Evolutionary conservation across 2,797 vertebrate genomes (phyloP).

Genomic region (Pangasius macronema): DNA sequence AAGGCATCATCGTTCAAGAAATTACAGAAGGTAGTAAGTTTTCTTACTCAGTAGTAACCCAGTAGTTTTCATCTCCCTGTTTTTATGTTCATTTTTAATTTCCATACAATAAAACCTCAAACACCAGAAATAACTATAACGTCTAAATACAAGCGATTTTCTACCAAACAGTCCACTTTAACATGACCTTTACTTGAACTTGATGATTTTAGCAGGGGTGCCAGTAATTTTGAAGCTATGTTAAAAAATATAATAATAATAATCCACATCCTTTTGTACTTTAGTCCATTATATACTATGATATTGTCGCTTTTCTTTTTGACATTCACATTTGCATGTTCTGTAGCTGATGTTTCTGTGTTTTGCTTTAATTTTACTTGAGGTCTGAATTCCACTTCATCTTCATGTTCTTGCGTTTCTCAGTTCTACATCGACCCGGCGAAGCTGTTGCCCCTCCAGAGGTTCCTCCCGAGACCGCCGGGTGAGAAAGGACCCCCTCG

Average conservation of each 20-base stretch:
- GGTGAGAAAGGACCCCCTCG: slow-evolving; percentile 90
- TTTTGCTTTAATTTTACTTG: background rate
- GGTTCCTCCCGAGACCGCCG: slow-evolving; percentile 92
- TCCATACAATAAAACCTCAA: background rate
- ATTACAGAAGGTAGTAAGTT: slow-evolving; percentile 97
- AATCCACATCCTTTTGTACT: background rate
- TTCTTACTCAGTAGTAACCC: too few relatives aligned
- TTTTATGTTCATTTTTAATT: too few relatives aligned
- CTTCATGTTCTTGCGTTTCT: background rate
- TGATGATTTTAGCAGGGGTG: background rate
- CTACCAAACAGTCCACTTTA: background rate
- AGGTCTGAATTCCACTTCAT: background rate
- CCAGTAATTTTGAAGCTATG: background rate
- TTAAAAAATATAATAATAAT: background rate
- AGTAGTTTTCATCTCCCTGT: background rate
- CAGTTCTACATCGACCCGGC: slow-evolving; percentile 97
- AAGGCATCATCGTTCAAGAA: slow-evolving; percentile 98
- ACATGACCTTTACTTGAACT: background rate
- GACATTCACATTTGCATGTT: background rate
- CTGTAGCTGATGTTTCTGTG: background rate
- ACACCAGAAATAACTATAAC: background rate
- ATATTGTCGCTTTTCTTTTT: too few relatives aligned
- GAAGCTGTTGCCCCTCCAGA: slow-evolving; percentile 92
- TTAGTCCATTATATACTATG: background rate
- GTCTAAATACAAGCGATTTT: background rate